phyloP scores from a whole-genome alignment of 2,888 invertebrate species.

The Physocephala rufipes region DNA sequence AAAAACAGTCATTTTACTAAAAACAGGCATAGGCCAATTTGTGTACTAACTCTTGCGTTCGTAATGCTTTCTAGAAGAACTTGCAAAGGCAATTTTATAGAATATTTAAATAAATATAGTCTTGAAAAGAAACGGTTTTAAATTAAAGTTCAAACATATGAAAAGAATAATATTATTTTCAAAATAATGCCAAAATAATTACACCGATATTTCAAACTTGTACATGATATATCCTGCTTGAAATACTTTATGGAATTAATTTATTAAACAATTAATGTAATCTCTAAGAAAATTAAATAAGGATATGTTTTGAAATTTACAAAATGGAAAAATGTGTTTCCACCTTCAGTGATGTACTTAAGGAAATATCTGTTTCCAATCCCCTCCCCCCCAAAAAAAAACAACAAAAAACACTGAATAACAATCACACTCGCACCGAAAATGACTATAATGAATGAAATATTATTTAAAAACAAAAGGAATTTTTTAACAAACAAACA shows the following conservation, averaged over 20 bases:
- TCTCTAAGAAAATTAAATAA: background rate
- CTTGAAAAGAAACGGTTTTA: constrained; percentile 22
- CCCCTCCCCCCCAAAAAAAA: background rate
- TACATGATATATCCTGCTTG: background rate
- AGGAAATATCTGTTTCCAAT: constrained; percentile 26
- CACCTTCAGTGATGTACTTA: constrained; percentile 19
- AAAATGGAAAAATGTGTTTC: constrained; percentile 1
- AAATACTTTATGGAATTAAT: background rate
- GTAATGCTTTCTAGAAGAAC: no score
- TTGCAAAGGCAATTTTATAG: constrained; percentile 7
- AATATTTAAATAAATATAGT: background rate
- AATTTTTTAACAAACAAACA: background rate
- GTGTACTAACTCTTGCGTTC: background rate
- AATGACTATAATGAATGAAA: background rate
- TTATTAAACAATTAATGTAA: background rate
- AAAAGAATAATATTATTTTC: constrained; percentile 37
- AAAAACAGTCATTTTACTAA: constrained; percentile 20
- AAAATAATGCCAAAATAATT: background rate
- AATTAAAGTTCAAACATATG: constrained; percentile 37
- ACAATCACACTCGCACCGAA: background rate
- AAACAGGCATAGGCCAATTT: no score
- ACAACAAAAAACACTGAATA: no score
- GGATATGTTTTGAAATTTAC: background rate
- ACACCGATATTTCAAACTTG: background rate
- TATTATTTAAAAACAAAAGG: background rate